These are phyloP conservation scores for Halcyon malimbica DNA, from an alignment of 2,113 vertebrate species.

Conservation along the genomic window DNA sequence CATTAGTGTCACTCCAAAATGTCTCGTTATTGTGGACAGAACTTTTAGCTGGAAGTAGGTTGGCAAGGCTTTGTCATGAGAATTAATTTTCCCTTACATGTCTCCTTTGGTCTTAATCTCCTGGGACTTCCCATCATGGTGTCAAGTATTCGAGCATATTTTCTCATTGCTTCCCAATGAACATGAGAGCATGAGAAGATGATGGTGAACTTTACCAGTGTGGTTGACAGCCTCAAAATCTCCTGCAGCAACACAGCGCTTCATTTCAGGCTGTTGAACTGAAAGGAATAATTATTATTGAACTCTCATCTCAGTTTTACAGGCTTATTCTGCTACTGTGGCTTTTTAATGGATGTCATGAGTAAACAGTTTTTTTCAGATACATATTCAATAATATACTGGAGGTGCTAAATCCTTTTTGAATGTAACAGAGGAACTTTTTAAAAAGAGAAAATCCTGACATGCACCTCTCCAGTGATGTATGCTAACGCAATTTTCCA, in stretches of 20 bases:
- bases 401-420: not conserved
- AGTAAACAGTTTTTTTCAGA: not conserved
- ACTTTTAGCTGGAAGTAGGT: not conserved
- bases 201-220: not conserved
- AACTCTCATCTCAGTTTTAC: not conserved
- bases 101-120: not conserved
- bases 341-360: not conserved
- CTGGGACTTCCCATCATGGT: not conserved
- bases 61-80: not conserved
- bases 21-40: not conserved
- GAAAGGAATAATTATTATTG: not conserved
- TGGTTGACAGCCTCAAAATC: not conserved
- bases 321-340: not conserved
- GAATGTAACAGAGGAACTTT: not conserved
- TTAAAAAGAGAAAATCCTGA: not conserved
- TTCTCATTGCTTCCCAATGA: not conserved
- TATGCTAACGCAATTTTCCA: not conserved
- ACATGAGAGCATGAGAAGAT: not conserved
- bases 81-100: not conserved
- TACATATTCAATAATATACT: not conserved
- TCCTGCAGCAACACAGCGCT: not conserved
- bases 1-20: not conserved
- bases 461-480: not conserved
- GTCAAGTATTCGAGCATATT: not conserved
- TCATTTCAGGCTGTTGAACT: not conserved